phyloP scores from a whole-genome alignment of 2,888 invertebrate genomes.

The Netelia fuscicornis region DNA sequence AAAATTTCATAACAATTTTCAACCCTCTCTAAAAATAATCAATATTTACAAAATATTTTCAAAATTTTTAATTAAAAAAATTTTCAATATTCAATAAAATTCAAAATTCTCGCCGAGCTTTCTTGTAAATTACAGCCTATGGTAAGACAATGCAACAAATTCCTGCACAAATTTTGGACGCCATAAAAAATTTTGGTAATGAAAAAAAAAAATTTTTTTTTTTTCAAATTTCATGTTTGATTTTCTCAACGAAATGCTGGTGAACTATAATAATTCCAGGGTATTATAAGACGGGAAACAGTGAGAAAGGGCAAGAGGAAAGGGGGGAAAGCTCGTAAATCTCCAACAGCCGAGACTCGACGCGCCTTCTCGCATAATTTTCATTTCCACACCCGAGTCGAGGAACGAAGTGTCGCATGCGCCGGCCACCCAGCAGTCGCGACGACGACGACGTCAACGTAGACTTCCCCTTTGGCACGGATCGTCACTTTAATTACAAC shows the following conservation, averaged over 20 bases:
- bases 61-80: too few relatives aligned
- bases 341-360: slow-evolving; percentile 59
- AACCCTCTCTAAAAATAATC: too few relatives aligned
- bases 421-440: slow-evolving; percentile 9
- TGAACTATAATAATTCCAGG: slow-evolving; percentile 58
- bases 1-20: too few relatives aligned
- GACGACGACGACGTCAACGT: slow-evolving; percentile 43
- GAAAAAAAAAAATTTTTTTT: slow-evolving; percentile 47
- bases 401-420: slow-evolving; percentile 52
- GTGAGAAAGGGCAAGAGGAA: not conserved
- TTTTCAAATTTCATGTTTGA: slow-evolving; percentile 43
- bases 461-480: slow-evolving; percentile 30
- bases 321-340: slow-evolving; percentile 57
- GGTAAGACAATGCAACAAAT: too few relatives aligned
- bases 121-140: too few relatives aligned
- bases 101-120: too few relatives aligned
- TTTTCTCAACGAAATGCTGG: slow-evolving; percentile 58
- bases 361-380: slow-evolving; percentile 66
- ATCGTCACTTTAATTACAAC: slow-evolving; percentile 58
- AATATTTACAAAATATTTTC: too few relatives aligned
- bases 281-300: slow-evolving; percentile 46
- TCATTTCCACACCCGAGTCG: slow-evolving; percentile 41
- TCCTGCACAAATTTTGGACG: too few relatives aligned
- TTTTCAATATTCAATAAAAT: too few relatives aligned
- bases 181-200: not conserved